phyloP scores from a whole-genome alignment of 2,113 vertebrate species.

The Desmodus rotundus region DNA sequence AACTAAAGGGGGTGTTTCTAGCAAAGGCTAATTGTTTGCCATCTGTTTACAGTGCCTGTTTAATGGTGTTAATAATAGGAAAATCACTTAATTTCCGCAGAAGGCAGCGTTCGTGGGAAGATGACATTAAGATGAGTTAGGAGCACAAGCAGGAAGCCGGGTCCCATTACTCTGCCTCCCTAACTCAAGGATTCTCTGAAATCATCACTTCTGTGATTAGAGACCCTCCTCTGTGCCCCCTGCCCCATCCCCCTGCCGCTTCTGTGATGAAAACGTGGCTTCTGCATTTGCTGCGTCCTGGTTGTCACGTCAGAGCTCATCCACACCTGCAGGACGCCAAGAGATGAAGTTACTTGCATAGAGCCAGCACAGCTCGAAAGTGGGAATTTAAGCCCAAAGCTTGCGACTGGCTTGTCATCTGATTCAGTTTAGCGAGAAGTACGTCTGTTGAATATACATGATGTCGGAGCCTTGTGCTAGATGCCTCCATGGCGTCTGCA shows the following conservation, averaged over 20 bases:
- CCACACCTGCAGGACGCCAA: not conserved
- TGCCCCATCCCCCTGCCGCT: not conserved
- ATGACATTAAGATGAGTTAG: constrained; percentile 43
- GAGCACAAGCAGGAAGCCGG: constrained; percentile 40
- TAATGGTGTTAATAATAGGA: constrained; percentile 56
- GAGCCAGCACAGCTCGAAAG: not conserved
- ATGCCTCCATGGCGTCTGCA: not conserved
- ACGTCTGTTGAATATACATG: not conserved
- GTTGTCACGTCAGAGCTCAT: not conserved
- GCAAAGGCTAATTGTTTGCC: not conserved
- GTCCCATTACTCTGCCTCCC: not conserved
- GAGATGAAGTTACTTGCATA: not conserved
- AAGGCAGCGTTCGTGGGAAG: not conserved
- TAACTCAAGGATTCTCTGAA: not conserved
- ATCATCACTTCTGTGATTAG: constrained; percentile 11
- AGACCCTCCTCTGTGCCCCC: not conserved
- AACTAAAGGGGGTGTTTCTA: not conserved
- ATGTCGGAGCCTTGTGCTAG: not conserved
- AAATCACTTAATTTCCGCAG: constrained; percentile 48
- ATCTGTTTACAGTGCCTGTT: constrained; percentile 48
- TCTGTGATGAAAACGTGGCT: not conserved
- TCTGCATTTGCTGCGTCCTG: not conserved
- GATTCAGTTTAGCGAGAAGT: not conserved
- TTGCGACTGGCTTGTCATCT: not conserved
- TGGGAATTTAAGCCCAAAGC: not conserved